Evolutionary conservation across 2,888 invertebrate species (phyloP).

Genomic region (Ochropleura leucogaster): DNA sequence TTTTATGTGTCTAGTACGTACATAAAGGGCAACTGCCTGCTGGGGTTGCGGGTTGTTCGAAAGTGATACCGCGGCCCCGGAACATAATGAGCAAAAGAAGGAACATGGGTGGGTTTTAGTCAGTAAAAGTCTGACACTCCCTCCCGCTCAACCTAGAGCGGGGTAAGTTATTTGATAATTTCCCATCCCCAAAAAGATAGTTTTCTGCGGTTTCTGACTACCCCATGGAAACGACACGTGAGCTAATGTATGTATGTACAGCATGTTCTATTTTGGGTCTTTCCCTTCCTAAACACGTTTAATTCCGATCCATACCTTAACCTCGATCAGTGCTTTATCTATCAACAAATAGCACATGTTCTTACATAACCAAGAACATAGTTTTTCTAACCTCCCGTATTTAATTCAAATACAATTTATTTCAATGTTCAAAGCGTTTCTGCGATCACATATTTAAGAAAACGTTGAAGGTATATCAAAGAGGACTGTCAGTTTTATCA

Average conservation of each 20-base stretch:
- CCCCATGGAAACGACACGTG: too few species aligned
- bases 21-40: too few species aligned
- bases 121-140: too few species aligned
- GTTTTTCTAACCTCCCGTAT: neutral
- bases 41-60: too few species aligned
- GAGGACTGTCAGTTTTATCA: conserved; percentile 25
- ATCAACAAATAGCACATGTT: conserved; percentile 21
- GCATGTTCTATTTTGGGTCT: neutral
- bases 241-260: neutral
- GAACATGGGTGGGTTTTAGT: too few species aligned
- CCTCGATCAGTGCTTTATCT: neutral
- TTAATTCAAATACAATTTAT: conserved; percentile 36
- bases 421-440: conserved; percentile 48
- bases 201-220: too few species aligned
- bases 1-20: too few species aligned
- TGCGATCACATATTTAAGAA: conserved; percentile 27
- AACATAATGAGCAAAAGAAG: too few species aligned
- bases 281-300: neutral
- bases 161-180: too few species aligned
- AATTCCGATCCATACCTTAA: neutral
- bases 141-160: too few species aligned
- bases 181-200: too few species aligned
- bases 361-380: neutral
- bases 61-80: too few species aligned
- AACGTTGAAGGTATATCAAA: conserved; percentile 50